Conservation (phyloP, 2,113 vertebrate genomes). For the Neotoma lepida region DNA sequence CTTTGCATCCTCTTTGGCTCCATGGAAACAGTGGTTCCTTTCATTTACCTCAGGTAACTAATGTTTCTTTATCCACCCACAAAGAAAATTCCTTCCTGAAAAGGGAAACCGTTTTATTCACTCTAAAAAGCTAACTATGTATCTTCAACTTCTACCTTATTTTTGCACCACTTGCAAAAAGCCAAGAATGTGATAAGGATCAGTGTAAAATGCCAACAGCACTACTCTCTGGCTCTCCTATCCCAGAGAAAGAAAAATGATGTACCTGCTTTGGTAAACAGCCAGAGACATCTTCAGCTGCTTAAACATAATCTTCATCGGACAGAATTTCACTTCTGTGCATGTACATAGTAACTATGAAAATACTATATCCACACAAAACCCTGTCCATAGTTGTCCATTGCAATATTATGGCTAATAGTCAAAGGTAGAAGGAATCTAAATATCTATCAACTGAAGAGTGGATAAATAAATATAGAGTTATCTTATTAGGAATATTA, state of each 20-base stretch:
- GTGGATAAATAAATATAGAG: neutral
- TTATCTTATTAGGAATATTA: neutral
- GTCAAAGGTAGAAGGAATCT: neutral
- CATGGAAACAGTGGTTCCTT: constrained; percentile 33
- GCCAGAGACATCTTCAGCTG: neutral
- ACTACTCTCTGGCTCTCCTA: neutral
- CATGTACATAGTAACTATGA: too few relatives aligned
- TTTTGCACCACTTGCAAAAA: neutral
- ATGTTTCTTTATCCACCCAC: constrained; percentile 9
- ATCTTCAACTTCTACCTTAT: constrained; percentile 10
- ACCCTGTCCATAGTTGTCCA: neutral
- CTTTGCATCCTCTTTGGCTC: constrained; percentile 20
- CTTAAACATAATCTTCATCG: neutral
- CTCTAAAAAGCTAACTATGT: neutral
- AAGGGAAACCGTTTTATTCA: constrained; percentile 12
- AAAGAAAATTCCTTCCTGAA: constrained; percentile 41
- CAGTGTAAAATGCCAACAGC: neutral
- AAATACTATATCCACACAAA: neutral
- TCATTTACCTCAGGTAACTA: neutral
- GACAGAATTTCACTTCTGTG: neutral
- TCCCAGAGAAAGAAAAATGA: neutral
- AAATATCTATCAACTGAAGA: neutral
- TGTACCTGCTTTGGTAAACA: neutral
- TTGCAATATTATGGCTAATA: neutral
- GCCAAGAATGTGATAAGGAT: neutral